Evolutionary conservation across 2,113 vertebrate genomes (phyloP), one percentile per base, ranked within the genome.

Genomic region (Nyctibius bracteatus): DNA sequence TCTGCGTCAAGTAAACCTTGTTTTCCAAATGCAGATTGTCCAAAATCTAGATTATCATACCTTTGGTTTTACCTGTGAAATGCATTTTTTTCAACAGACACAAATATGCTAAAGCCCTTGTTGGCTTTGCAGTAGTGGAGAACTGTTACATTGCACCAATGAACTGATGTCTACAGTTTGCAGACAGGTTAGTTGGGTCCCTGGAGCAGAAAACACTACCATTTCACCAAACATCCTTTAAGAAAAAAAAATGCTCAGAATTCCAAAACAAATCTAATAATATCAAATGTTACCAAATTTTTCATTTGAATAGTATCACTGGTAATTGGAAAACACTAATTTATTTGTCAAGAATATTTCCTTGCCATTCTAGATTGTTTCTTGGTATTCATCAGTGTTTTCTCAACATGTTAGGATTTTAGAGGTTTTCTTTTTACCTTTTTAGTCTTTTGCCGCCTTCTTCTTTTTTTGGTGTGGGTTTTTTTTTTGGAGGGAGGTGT

Each of bases 401-500:
- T 61, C 35, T 75, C 43, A 51, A n/a, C 10, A 16, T 7, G 6
- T 62, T 62, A 51, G 15, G 10, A 70, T 86, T 94, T 89, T 46
- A 80, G 25, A 54, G 33, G 7, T 4, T 33, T 71, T 57, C 5
- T 68, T 92, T 59, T 46, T 67, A 5, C 6, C 10, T 52, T 70
- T 83, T 54, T 46, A 46, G 31, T 59, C 9, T 19, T 77, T 20
- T 66, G 65, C 37, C 31, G 35, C 49, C 39, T 54, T 71, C 6
- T 25, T 39, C 14, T 24, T 66, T 44, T 16, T 65, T 46, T 46
- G 46, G 18, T 46, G 12, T 25, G 30, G 13, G 31, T 4, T 75
- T 24, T 23, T 16, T 67, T 11, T 73, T 31, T 14, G 3, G 14
- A 6, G 3, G 1, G 1, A 19, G 31, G 4, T 23, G 61, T 27